These are phyloP conservation scores for Coendou prehensilis DNA, from an alignment of 2,797 vertebrate genomes.

Conservation along the genomic window DNA sequence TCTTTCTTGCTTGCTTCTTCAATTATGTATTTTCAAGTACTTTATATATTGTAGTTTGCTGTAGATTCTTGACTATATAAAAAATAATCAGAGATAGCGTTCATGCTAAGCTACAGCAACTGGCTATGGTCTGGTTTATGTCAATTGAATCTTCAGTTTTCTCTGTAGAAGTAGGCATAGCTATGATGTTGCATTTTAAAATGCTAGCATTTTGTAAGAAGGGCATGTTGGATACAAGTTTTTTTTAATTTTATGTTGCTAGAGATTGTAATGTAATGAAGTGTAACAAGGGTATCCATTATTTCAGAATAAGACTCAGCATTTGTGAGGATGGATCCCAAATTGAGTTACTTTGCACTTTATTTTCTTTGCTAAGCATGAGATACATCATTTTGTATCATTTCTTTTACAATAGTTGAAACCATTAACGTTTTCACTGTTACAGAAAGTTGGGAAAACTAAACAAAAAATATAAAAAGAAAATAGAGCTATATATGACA, in stretches of 20 bases:
- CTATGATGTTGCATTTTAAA: background rate
- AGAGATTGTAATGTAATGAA: slow-evolving; percentile 28
- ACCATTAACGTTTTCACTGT: background rate
- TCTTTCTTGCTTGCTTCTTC: slow-evolving; percentile 67
- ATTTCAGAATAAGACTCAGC: slow-evolving; percentile 28
- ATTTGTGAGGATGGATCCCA: background rate
- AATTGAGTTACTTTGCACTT: background rate
- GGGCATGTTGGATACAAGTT: slow-evolving; percentile 17
- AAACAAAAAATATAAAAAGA: background rate
- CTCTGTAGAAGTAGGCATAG: background rate
- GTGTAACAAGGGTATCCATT: background rate
- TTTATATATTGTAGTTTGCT: slow-evolving; percentile 46
- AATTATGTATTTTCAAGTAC: slow-evolving; percentile 48
- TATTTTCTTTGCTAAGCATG: slow-evolving; percentile 8
- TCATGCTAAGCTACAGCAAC: background rate
- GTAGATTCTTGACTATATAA: background rate
- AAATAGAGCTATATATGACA: background rate
- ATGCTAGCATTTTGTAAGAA: slow-evolving; percentile 51
- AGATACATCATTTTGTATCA: background rate
- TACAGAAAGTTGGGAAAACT: background rate
- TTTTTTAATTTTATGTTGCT: slow-evolving; percentile 27
- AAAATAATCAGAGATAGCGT: slow-evolving; percentile 39
- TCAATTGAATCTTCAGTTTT: slow-evolving; percentile 29
- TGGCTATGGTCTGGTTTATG: slow-evolving; percentile 4
- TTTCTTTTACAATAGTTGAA: slow-evolving; percentile 23